Conservation (phyloP, 2,113 vertebrate species). For the Lycocorax pyrrhopterus region DNA sequence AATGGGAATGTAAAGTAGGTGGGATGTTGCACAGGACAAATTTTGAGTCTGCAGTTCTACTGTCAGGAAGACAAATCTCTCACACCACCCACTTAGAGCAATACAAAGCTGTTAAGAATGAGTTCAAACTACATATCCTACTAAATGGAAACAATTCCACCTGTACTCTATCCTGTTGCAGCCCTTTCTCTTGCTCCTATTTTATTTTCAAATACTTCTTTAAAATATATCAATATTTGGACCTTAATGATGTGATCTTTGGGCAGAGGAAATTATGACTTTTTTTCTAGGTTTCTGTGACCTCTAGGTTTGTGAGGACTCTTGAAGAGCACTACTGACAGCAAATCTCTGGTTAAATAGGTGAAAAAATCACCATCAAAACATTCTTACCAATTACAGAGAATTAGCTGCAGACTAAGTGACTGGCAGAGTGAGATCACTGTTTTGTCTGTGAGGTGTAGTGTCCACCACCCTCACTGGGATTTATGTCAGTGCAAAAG, state of each 20-base stretch:
- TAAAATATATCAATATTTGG: not conserved
- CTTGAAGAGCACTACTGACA: not conserved
- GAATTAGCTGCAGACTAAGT: not conserved
- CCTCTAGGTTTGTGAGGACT: not conserved
- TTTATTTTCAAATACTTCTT: not conserved
- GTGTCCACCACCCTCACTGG: not conserved
- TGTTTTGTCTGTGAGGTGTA: not conserved
- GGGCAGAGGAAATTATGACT: not conserved
- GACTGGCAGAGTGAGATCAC: not conserved
- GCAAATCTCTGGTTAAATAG: not conserved
- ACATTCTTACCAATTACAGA: not conserved
- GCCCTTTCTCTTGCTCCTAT: not conserved
- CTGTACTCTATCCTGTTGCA: not conserved
- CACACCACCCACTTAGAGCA: not conserved
- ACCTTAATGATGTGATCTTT: not conserved
- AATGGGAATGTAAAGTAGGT: not conserved
- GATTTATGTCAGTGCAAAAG: not conserved
- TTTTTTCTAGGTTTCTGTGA: not conserved
- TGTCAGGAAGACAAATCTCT: not conserved
- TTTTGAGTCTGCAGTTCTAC: not conserved
- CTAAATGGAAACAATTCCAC: not conserved
- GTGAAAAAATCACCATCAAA: not conserved
- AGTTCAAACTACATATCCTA: not conserved
- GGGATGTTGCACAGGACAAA: not conserved
- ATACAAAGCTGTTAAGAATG: not conserved